Evolutionary conservation across 2,888 invertebrate genomes (phyloP).

Genomic region (Netelia inedita): DNA sequence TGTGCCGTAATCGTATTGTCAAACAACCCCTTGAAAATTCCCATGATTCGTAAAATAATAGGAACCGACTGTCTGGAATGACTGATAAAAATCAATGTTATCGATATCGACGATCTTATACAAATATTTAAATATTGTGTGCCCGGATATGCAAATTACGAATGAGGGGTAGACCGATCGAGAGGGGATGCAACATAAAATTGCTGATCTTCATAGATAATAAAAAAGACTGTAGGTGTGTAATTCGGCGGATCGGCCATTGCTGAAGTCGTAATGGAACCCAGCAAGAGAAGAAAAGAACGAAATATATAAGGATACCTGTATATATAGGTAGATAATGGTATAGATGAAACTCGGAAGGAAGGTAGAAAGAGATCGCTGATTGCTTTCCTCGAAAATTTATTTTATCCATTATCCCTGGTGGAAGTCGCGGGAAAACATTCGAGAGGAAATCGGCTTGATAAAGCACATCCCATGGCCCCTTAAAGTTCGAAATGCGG

Average conservation of each 20-base stretch:
- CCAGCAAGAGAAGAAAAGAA: slow-evolving; percentile 27
- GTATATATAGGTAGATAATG: slow-evolving; percentile 8
- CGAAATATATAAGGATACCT: slow-evolving; percentile 24
- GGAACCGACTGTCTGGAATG: not conserved
- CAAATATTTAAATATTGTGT: not conserved
- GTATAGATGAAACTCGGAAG: slow-evolving; percentile 35
- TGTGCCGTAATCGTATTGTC: too few relatives aligned
- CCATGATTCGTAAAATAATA: not conserved
- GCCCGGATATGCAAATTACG: slow-evolving; percentile 7
- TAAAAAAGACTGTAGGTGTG: slow-evolving; percentile 22
- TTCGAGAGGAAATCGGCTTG: slow-evolving; percentile 68
- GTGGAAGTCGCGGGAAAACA: slow-evolving; percentile 67
- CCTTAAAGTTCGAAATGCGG: slow-evolving; percentile 63
- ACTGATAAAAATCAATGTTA: not conserved
- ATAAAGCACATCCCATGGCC: slow-evolving; percentile 67
- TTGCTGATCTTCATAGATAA: slow-evolving; percentile 18
- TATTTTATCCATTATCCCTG: slow-evolving; percentile 69
- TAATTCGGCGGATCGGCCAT: slow-evolving; percentile 49
- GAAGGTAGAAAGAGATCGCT: slow-evolving; percentile 55
- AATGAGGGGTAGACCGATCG: not conserved
- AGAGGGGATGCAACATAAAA: slow-evolving; percentile 14
- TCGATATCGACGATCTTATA: not conserved
- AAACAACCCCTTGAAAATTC: too few relatives aligned
- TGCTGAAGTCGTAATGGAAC: slow-evolving; percentile 51
- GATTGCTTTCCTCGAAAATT: slow-evolving; percentile 67